These are phyloP conservation scores for Clinocottus analis DNA, from an alignment of 2,113 vertebrate species.

Conservation along the genomic window DNA sequence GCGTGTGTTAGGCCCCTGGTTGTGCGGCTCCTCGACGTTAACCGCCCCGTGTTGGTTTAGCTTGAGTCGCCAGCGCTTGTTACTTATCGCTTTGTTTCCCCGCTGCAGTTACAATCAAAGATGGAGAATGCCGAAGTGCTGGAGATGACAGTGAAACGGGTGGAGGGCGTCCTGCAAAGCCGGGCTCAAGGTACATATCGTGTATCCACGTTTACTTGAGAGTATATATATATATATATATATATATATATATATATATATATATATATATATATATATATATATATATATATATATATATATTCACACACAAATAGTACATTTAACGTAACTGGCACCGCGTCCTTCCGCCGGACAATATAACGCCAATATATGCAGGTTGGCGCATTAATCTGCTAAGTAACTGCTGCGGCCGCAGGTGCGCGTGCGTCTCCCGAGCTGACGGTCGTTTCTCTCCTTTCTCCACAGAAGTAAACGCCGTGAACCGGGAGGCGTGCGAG, in stretches of 20 bases:
- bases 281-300: not conserved
- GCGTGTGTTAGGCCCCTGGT: not conserved
- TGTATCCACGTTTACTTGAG: not conserved
- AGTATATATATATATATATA: not conserved
- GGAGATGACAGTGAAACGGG: conserved; percentile 91
- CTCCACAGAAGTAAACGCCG: conserved; percentile 83
- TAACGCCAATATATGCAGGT: not conserved
- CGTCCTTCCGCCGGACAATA: not conserved
- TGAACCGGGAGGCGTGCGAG: conserved; percentile 90
- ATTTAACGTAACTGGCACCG: not conserved
- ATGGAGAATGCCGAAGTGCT: conserved; percentile 95
- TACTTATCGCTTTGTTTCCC: conserved; percentile 12
- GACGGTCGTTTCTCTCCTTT: conserved; percentile 11
- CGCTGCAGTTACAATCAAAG: conserved; percentile 86
- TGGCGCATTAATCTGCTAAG: conserved; percentile 43
- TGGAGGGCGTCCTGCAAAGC: conserved; percentile 86
- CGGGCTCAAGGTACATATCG: conserved; percentile 83
- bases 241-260: not conserved
- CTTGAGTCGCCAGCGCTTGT: not conserved
- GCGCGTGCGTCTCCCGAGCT: conserved; percentile 7
- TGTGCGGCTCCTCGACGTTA: not conserved
- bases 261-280: not conserved
- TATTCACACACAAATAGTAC: rapidly evolving
- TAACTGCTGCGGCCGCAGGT: conserved; percentile 22
- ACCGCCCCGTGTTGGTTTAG: not conserved